Evolutionary conservation across 2,113 vertebrate species (phyloP).

Genomic region (Pithys albifrons): DNA sequence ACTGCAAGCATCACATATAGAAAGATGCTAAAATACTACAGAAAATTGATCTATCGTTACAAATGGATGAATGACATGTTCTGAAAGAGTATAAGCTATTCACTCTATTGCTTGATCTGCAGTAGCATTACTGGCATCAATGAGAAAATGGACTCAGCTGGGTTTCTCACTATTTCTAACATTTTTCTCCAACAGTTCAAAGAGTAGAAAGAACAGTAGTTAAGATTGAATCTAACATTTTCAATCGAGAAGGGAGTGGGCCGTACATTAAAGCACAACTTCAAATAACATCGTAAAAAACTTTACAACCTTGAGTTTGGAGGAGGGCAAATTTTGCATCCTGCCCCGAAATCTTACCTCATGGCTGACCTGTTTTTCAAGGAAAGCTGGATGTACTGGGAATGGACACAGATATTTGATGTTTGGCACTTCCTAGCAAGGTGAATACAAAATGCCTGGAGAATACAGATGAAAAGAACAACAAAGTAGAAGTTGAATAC

Average conservation of each 20-base stretch:
- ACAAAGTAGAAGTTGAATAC: neutral
- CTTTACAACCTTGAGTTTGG: neutral
- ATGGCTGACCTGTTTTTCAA: neutral
- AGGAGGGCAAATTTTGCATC: neutral
- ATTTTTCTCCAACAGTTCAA: neutral
- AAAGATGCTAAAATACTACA: neutral
- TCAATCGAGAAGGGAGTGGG: neutral
- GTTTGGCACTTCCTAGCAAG: neutral
- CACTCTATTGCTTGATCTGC: neutral
- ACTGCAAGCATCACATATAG: neutral
- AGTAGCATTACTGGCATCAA: neutral
- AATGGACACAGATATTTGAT: neutral
- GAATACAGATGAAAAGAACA: neutral
- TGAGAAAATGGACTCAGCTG: neutral
- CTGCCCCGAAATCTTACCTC: neutral
- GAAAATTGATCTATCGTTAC: neutral
- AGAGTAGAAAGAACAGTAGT: neutral
- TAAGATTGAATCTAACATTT: neutral
- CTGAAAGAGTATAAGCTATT: neutral
- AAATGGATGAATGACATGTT: rapidly evolving
- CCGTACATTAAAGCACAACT: neutral
- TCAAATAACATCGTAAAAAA: neutral
- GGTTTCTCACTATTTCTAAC: neutral
- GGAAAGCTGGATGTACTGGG: neutral
- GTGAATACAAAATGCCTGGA: neutral